Evolutionary conservation across 2,797 vertebrate genomes (phyloP).

Genomic region (Hoplostethus mediterraneus): DNA sequence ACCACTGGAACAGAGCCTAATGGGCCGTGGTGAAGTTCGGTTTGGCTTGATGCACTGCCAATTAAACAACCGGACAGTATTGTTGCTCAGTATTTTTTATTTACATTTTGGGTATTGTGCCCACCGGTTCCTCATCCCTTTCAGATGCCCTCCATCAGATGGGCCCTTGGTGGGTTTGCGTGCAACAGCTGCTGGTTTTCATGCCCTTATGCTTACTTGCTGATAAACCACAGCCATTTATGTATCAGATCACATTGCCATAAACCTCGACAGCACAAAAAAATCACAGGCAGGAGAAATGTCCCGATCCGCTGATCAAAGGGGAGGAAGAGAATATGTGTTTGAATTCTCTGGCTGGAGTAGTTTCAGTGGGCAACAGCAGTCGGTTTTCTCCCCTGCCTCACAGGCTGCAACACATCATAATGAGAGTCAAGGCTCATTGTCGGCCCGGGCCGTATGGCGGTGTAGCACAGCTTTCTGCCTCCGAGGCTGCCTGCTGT

Average conservation of each 20-base stretch:
- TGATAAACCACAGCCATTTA: background rate
- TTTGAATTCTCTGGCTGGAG: conserved; percentile 19
- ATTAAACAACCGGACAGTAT: too few species aligned
- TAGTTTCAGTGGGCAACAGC: background rate
- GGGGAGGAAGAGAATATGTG: background rate
- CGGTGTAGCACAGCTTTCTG: conserved; percentile 2
- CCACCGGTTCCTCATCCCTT: too few species aligned
- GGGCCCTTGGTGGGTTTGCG: too few species aligned
- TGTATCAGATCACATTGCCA: too few species aligned
- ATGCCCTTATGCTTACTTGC: background rate
- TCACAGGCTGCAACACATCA: conserved; percentile 19
- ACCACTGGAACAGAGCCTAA: too few species aligned
- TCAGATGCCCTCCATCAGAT: too few species aligned
- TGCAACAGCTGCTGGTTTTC: too few species aligned
- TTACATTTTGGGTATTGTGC: too few species aligned
- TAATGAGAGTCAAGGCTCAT: background rate
- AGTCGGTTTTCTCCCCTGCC: background rate
- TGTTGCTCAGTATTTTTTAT: too few species aligned
- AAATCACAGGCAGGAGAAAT: background rate
- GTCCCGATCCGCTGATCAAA: background rate
- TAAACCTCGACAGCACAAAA: background rate
- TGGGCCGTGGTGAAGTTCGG: too few species aligned
- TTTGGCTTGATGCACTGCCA: too few species aligned
- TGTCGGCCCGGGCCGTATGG: background rate
- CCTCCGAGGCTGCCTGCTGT: conserved; percentile 8